These are phyloP conservation scores for Zygogramma bicolorata DNA, from an alignment of 2,888 invertebrate genomes.

Conservation along the genomic window DNA sequence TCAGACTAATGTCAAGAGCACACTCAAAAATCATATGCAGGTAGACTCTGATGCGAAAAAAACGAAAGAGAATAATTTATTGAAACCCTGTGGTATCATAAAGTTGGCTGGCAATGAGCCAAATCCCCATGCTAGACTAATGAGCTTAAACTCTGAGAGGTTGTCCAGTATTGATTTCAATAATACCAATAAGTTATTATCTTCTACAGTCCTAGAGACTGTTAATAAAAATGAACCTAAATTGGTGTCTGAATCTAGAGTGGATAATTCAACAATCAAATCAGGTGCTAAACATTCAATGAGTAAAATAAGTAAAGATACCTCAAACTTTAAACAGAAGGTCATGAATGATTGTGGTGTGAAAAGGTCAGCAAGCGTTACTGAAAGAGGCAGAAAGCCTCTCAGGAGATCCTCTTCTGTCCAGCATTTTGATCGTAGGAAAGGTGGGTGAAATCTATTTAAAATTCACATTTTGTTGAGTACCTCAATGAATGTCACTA, in stretches of 20 bases:
- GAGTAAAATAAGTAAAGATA: neutral
- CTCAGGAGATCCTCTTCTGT: constrained; percentile 48
- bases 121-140: constrained; percentile 11
- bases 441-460: constrained; percentile 8
- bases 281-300: neutral
- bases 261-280: neutral
- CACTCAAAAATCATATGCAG: neutral
- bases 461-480: too few species aligned
- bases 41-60: neutral
- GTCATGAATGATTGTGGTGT: neutral
- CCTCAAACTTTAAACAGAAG: constrained; percentile 6
- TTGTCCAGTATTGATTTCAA: constrained; percentile 22
- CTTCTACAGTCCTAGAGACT: constrained; percentile 16
- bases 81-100: constrained; percentile 2
- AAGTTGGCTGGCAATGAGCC: constrained; percentile 16
- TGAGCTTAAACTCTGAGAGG: constrained; percentile 14
- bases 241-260: neutral
- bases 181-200: neutral
- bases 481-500: too few species aligned
- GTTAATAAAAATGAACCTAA: neutral
- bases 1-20: neutral
- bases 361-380: neutral
- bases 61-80: neutral
- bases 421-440: constrained; percentile 41
- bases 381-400: neutral